Conservation (phyloP, 1,140 invertebrate genomes). For the Trichonephila clavipes region DNA sequence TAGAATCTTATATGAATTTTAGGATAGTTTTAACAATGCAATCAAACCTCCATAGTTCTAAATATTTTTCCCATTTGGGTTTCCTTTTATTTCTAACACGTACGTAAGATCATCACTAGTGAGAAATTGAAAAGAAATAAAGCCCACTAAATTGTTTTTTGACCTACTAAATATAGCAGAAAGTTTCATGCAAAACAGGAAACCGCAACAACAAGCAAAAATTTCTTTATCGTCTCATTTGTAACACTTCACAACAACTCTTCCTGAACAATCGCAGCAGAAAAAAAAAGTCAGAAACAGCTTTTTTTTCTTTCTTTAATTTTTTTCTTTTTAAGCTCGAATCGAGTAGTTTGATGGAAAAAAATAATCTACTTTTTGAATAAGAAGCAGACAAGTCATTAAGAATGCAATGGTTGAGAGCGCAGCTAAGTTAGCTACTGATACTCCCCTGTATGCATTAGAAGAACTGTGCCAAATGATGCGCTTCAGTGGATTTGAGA, state of each 20-base stretch:
- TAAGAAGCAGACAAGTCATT: background rate
- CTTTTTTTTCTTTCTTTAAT: background rate
- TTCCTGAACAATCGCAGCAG: background rate
- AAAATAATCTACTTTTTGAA: constrained; percentile 15
- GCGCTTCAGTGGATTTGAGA: background rate
- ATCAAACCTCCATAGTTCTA: no score
- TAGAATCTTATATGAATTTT: no score
- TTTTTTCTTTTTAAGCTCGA: background rate
- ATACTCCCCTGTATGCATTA: background rate
- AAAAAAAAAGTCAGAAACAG: background rate
- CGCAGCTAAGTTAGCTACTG: background rate
- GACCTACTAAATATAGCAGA: background rate
- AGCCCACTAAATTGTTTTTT: background rate
- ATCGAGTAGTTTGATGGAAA: background rate
- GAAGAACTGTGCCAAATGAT: background rate
- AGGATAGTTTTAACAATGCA: no score
- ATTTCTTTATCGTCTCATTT: background rate
- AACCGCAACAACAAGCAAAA: background rate
- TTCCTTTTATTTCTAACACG: no score
- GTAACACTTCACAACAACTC: background rate
- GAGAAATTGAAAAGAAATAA: background rate
- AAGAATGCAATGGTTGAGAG: background rate
- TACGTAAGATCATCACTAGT: no score
- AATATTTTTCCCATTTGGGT: no score
- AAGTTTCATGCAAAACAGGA: background rate